Evolutionary conservation across 2,797 vertebrate species (phyloP).

Genomic region (Furcifer pardalis): DNA sequence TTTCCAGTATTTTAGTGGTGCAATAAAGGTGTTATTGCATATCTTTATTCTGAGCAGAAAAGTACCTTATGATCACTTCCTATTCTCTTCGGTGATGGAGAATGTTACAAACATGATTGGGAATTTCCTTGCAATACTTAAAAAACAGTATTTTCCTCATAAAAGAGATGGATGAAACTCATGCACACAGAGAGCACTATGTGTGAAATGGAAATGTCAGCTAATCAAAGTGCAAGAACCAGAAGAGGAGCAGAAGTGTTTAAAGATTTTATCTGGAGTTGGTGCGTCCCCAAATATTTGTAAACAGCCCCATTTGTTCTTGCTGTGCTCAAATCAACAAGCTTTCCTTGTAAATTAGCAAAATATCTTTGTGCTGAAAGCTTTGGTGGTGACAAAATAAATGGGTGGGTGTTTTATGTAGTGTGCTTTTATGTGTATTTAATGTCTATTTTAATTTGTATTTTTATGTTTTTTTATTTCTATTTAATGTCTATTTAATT

Average conservation of each 20-base stretch:
- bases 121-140: not conserved
- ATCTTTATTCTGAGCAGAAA: not conserved
- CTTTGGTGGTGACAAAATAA: conserved; percentile 49
- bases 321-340: not conserved
- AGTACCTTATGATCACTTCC: rapidly evolving
- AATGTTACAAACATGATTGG: not conserved
- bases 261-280: conserved; percentile 19
- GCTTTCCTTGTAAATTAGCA: conserved; percentile 16
- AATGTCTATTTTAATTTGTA: too few species aligned
- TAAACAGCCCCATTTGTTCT: not conserved
- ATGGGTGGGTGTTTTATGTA: too few species aligned
- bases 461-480: too few species aligned
- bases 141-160: not conserved
- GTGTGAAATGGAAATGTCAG: not conserved
- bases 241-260: not conserved
- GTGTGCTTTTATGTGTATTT: too few species aligned
- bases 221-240: not conserved
- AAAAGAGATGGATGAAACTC: not conserved
- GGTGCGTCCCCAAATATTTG: not conserved
- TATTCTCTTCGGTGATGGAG: not conserved
- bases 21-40: not conserved
- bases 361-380: conserved; percentile 52
- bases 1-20: too few species aligned
- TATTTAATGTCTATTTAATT: too few species aligned
- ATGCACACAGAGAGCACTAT: not conserved